A percentile compares a stretch with the other conserved stretches of the same genome.
Conservation (phyloP, 2,888 invertebrate species). For the Drosophila ezoana region DNA sequence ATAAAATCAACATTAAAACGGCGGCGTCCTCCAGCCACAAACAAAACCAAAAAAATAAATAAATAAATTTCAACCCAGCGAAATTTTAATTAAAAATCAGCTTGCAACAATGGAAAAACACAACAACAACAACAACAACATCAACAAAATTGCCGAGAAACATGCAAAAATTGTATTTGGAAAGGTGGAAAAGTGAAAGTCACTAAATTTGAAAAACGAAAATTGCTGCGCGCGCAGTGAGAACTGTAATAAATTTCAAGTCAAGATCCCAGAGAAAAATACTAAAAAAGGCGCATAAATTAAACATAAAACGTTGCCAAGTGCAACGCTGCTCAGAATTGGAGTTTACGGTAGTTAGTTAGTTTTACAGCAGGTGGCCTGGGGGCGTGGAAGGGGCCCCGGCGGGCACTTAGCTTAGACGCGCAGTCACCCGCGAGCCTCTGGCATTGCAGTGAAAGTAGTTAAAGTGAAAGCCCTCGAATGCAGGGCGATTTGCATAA, state of each 20-base stretch:
- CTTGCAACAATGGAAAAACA: conserved; percentile 32
- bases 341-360: conserved; percentile 56
- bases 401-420: conserved; percentile 29
- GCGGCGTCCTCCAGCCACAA: conserved; percentile 28
- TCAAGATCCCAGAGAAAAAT: conserved; percentile 37
- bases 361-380: conserved; percentile 32
- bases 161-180: conserved; percentile 43
- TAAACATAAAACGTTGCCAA: conserved; percentile 61
- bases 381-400: too few relatives aligned
- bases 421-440: conserved; percentile 31
- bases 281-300: conserved; percentile 64
- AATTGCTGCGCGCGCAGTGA: conserved; percentile 31
- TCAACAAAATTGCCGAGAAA: conserved; percentile 22
- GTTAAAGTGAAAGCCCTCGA: conserved; percentile 62
- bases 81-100: conserved; percentile 70
- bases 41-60: conserved; percentile 6
- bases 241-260: conserved; percentile 53
- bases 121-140: background rate
- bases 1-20: conserved; percentile 71
- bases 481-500: conserved; percentile 63
- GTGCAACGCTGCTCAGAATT: conserved; percentile 35
- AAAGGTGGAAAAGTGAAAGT: conserved; percentile 67
- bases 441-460: conserved; percentile 53
- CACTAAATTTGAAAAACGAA: conserved; percentile 56
- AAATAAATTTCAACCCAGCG: conserved; percentile 9